Evolutionary conservation across 2,113 vertebrate species (phyloP).

Genomic region (Madoqua kirkii): DNA sequence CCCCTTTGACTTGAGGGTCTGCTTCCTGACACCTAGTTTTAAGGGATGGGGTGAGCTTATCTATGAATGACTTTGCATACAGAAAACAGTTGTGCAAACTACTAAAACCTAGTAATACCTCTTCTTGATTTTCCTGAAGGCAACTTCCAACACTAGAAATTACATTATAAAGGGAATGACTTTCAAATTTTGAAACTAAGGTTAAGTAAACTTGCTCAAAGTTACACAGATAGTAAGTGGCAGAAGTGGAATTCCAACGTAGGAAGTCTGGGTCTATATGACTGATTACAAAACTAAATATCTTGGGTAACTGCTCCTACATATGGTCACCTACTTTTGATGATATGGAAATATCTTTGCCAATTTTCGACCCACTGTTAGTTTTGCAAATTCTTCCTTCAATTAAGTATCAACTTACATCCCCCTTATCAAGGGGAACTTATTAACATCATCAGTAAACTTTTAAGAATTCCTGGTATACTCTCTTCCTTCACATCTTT

Average conservation of each 20-base stretch:
- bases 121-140: neutral
- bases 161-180: neutral
- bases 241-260: neutral
- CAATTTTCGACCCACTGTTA: neutral
- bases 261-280: neutral
- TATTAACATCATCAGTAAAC: neutral
- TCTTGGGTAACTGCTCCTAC: neutral
- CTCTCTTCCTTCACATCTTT: neutral
- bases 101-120: neutral
- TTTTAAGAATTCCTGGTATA: neutral
- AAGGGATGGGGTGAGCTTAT: neutral
- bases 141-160: neutral
- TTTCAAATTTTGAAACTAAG: neutral
- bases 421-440: neutral
- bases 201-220: neutral
- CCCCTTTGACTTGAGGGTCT: neutral
- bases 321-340: neutral
- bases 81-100: neutral
- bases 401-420: neutral
- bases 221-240: neutral
- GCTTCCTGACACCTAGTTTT: neutral
- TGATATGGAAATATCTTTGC: neutral
- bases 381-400: neutral
- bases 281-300: neutral
- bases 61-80: neutral